Percentiles rank a stretch among this genome's conserved stretches.
Evolutionary conservation across 2,113 vertebrate genomes (phyloP).

Genomic region (Microcebus jonahi): DNA sequence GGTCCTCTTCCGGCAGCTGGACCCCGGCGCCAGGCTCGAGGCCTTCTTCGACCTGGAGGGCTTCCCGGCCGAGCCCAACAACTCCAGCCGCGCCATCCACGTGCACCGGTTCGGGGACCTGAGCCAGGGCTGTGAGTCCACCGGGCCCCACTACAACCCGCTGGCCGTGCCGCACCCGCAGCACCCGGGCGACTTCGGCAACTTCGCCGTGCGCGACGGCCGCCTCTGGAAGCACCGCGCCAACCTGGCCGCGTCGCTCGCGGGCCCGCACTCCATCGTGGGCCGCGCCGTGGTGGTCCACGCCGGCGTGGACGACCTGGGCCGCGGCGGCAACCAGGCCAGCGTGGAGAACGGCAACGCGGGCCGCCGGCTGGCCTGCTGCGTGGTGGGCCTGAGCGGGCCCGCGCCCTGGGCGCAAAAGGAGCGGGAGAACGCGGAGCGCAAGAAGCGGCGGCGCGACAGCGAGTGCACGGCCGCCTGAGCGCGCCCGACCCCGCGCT

Average conservation of each 20-base stretch:
- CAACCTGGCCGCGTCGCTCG: slow-evolving; percentile 85
- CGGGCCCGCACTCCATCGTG: slow-evolving; percentile 86
- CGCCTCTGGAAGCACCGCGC: slow-evolving; percentile 81
- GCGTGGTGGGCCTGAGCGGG: slow-evolving; percentile 88
- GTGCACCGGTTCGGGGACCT: slow-evolving; percentile 94
- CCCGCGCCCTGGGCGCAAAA: slow-evolving; percentile 84
- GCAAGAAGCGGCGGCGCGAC: slow-evolving; percentile 75
- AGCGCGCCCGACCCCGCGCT: neutral
- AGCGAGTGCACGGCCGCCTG: slow-evolving; percentile 6
- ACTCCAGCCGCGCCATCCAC: slow-evolving; percentile 89
- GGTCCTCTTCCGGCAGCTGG: slow-evolving; percentile 89
- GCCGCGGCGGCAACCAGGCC: slow-evolving; percentile 88
- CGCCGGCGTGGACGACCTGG: slow-evolving; percentile 92
- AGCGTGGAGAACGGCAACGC: slow-evolving; percentile 94
- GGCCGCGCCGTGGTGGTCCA: slow-evolving; percentile 94
- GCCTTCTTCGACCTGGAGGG: slow-evolving; percentile 88
- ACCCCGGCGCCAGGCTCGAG: slow-evolving; percentile 82
- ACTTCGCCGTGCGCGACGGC: slow-evolving; percentile 89
- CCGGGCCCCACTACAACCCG: slow-evolving; percentile 94
- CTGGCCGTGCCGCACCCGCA: slow-evolving; percentile 85
- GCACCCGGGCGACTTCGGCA: slow-evolving; percentile 96
- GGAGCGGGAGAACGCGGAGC: slow-evolving; percentile 42
- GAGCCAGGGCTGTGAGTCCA: slow-evolving; percentile 89
- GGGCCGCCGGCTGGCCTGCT: slow-evolving; percentile 94
- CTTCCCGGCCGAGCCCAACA: slow-evolving; percentile 80